Percentiles rank a stretch among this genome's conserved stretches.
phyloP scores from a whole-genome alignment of 2,113 vertebrate species.

The Cottus gobio region DNA sequence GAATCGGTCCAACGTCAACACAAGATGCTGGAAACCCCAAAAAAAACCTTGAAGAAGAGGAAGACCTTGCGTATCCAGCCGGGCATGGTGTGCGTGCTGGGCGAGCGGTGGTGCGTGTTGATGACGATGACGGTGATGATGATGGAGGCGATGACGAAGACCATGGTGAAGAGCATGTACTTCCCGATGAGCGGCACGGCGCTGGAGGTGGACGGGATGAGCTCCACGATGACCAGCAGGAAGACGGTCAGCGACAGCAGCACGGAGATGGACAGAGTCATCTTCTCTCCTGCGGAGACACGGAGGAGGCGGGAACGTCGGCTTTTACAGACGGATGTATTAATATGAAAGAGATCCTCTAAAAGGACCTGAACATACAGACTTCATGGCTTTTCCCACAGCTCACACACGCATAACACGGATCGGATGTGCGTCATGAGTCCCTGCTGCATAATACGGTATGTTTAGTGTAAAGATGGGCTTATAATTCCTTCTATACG shows the following conservation, averaged over 20 bases:
- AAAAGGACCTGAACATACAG: too few species aligned
- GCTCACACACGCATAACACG: too few species aligned
- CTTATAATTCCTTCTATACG: too few species aligned
- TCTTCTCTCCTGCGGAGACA: conserved; percentile 91
- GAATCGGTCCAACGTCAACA: neutral
- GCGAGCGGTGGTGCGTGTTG: conserved; percentile 97
- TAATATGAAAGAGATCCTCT: too few species aligned
- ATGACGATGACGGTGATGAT: conserved; percentile 98
- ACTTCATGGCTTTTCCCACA: too few species aligned
- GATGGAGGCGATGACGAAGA: conserved; percentile 96
- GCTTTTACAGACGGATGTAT: neutral
- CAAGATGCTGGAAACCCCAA: too few species aligned
- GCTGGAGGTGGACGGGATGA: conserved; percentile 97
- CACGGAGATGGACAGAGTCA: conserved; percentile 98
- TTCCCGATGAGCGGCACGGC: conserved; percentile 97
- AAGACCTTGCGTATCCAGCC: conserved; percentile 94
- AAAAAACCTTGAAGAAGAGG: too few species aligned
- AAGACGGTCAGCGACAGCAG: conserved; percentile 97
- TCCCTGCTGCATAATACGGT: too few species aligned
- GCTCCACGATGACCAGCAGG: conserved; percentile 97
- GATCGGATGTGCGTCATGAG: too few species aligned
- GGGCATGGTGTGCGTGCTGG: conserved; percentile 97
- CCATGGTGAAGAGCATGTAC: conserved; percentile 99
- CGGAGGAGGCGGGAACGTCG: neutral
- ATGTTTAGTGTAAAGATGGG: too few species aligned